phyloP scores from a whole-genome alignment of 2,113 vertebrate genomes.

The Marcusenius ussheri region DNA sequence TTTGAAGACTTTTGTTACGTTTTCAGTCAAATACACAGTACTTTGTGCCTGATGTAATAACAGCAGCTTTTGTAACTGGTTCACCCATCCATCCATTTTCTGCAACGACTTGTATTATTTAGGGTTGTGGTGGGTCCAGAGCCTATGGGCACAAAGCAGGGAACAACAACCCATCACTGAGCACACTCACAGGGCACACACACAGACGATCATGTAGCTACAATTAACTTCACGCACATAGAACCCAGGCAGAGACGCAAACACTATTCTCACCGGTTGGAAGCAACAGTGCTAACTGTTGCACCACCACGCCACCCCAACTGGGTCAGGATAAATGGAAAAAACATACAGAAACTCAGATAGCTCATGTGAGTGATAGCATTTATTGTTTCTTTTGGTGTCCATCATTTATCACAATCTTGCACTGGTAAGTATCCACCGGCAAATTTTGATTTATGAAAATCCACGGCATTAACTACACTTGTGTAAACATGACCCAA shows the following conservation, averaged over 20 bases:
- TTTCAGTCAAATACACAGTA: background rate
- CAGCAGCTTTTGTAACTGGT: background rate
- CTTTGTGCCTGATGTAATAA: background rate
- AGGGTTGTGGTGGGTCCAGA: background rate
- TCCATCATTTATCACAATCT: slow-evolving; percentile 12
- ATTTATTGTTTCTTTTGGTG: slow-evolving; percentile 16
- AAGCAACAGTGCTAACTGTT: background rate
- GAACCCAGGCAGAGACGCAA: background rate
- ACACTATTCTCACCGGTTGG: background rate
- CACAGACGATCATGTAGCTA: background rate
- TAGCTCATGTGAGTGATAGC: background rate
- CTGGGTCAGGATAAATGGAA: background rate
- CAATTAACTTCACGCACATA: background rate
- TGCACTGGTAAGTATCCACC: slow-evolving; percentile 6
- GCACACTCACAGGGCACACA: background rate
- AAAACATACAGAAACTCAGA: background rate
- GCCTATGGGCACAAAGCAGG: background rate
- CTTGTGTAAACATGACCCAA: slow-evolving; percentile 27
- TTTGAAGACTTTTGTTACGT: background rate
- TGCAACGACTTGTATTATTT: background rate
- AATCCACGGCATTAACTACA: background rate
- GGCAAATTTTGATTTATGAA: background rate
- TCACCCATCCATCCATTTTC: background rate
- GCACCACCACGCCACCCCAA: background rate
- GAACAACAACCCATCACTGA: background rate